Percentiles rank a stretch among this genome's conserved stretches.
phyloP scores from a whole-genome alignment of 2,797 vertebrate species.

The Acanthopagrus latus region DNA sequence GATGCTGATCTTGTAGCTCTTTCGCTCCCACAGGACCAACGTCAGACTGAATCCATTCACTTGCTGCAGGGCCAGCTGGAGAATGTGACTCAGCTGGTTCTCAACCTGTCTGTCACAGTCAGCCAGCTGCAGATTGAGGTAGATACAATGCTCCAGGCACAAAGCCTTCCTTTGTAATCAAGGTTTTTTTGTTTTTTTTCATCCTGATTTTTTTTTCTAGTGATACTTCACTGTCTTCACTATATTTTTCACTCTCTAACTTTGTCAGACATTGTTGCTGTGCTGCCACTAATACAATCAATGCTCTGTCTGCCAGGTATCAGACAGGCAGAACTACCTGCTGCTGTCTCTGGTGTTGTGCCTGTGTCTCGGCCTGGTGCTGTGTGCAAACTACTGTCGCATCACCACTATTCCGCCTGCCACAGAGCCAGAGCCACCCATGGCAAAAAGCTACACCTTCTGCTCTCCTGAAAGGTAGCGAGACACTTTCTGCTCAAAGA shows the following conservation, averaged over 20 bases:
- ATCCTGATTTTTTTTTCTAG: background rate
- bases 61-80: slow-evolving; percentile 92
- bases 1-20: slow-evolving; percentile 11
- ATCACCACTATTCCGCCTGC: slow-evolving; percentile 74
- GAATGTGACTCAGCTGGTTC: slow-evolving; percentile 92
- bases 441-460: slow-evolving; percentile 90
- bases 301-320: slow-evolving; percentile 84
- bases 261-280: background rate
- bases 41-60: slow-evolving; percentile 97
- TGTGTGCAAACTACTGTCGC: slow-evolving; percentile 89
- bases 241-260: background rate
- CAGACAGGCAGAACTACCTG: slow-evolving; percentile 93
- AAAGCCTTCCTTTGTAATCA: slow-evolving; percentile 37
- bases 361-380: slow-evolving; percentile 87
- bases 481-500: background rate
- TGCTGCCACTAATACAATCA: background rate
- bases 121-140: slow-evolving; percentile 92
- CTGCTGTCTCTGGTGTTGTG: slow-evolving; percentile 90
- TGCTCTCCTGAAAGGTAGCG: slow-evolving; percentile 91
- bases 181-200: background rate
- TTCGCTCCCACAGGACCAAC: slow-evolving; percentile 88
- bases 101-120: slow-evolving; percentile 92
- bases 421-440: slow-evolving; percentile 79
- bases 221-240: background rate
- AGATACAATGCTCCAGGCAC: slow-evolving; percentile 34